Evolutionary conservation across 2,113 vertebrate genomes (phyloP), one percentile per base, ranked within the genome.

Genomic region (Istiophorus platypterus): DNA sequence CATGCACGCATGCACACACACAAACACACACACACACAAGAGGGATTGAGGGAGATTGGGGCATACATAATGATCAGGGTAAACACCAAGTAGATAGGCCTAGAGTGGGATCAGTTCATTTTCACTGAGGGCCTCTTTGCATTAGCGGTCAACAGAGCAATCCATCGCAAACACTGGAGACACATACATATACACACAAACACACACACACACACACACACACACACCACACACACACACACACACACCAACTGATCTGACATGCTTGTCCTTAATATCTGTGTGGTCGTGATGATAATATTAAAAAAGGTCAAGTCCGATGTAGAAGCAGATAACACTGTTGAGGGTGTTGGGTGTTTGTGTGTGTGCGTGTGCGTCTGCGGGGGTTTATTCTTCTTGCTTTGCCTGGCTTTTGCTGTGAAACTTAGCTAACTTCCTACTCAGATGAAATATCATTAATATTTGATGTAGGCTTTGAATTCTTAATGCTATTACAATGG

Each of bases 71-170:
- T 90, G 84, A 85, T 42, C 18, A 10, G 57, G 70, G 89, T 80
- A 92, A 93, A 92, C 86, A 91, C 76, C 63, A 47, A 76, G 87
- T 8, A 74, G 85, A 91, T 68, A 73, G 86, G 85, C 59, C 58
- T 61, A 56, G 76, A 90, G 85, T 85, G 81, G 76, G 39, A 56
- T 70, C 66, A 62, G 85, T 88, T 93, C 4, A 91, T 92, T 91
- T 86, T 90, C 85, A 91, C 81, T 31, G 54, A 91, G 88, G 84
- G 66, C 73, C 89, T 91, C 87, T 84, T 89, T 86, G 85, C 78
- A 80, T 88, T 79, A 78, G 87, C 29, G 76, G 57, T 77, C 91
- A 87, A 81, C 71, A 57, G 84, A 69, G 82, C 81, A 31, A 88
- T 88, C 63, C 75, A 88, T 56, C 20, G 81, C 80, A 85, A 92